Evolutionary conservation across 2,113 vertebrate species (phyloP).

Genomic region (Montifringilla adamsi): DNA sequence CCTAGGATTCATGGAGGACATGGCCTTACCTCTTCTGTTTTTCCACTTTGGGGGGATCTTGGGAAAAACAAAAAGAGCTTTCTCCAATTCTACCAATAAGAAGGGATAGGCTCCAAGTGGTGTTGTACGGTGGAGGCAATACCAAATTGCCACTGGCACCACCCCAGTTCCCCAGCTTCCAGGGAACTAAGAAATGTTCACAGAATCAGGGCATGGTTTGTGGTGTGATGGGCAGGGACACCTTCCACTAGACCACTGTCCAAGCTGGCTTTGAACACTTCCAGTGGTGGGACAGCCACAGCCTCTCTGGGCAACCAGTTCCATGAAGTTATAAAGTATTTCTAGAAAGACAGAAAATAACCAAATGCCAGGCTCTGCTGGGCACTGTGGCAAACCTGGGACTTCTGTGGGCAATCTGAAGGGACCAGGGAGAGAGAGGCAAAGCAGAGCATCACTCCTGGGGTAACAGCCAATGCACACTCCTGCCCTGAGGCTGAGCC

Average conservation of each 20-base stretch:
- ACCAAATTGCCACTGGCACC: background rate
- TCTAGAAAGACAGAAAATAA: background rate
- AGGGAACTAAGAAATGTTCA: background rate
- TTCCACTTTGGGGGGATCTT: background rate
- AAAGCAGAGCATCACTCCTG: background rate
- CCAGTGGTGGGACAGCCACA: background rate
- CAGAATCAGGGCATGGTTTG: background rate
- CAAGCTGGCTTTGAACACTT: background rate
- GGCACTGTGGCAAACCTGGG: background rate
- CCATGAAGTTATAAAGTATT: background rate
- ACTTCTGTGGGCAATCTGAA: background rate
- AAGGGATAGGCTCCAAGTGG: background rate
- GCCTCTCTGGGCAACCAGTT: background rate
- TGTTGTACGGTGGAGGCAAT: no score
- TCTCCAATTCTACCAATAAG: background rate
- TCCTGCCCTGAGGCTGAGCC: background rate
- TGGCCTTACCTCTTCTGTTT: background rate
- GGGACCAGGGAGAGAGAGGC: background rate
- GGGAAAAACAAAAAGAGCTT: background rate
- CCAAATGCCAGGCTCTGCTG: background rate
- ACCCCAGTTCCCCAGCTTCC: background rate
- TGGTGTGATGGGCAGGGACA: background rate
- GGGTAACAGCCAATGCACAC: background rate
- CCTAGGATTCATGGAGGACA: no score
- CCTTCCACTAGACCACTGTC: background rate